Base-by-base conservation (phyloP, 2,888 invertebrate genomes). In the Diarsia rubi region DNA sequence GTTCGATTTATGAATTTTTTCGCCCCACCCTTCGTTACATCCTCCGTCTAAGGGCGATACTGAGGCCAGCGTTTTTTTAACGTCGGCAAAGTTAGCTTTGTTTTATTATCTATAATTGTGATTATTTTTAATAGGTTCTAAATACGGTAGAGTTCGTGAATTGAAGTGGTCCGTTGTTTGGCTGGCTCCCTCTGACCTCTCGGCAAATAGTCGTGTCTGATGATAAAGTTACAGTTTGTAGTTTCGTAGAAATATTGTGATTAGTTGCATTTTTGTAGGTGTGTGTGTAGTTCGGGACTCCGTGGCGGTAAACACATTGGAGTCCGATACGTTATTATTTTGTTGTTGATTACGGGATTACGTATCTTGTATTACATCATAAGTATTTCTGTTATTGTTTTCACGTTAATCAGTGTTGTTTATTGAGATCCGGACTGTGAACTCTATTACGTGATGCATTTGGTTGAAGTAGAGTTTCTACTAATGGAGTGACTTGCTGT, bases 101-200 rank as follows among this genome's bases (percentile, higher is more conserved):
- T 67, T 79, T 63, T 82, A 79, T 82, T 87, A 88, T 88, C 86
- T 86, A 83, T 88, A 86, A 89, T 88, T 88, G 84, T 88, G 87
- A 87, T 88, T 88, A 84, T 86, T 89, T 89, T 88, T 87, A 88
- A 88, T 88, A 88, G 80, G 79, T 86, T 87, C 84, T 87, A 88
- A 90, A 90, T 88, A 86, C 86, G 82, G 86, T 85, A 81, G 81
- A 86, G 82, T 86, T 86, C 70, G 81, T 87, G 85, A 86, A 88
- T 87, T 90, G 76, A 82, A 84, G 79, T 82, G 86, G 85, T 82
- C 74, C 82, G 86, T 84, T 86, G 79, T 88, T 66, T 81, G 81
- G 83, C 75, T 84, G 86, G 68, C 85, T 73, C 62, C 75, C 59
- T 12, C 74, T 90, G 89, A 90, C 89, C 89, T 88, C 89, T 75